Conservation (phyloP, 2,888 invertebrate genomes). For the Diabrotica balteata region DNA sequence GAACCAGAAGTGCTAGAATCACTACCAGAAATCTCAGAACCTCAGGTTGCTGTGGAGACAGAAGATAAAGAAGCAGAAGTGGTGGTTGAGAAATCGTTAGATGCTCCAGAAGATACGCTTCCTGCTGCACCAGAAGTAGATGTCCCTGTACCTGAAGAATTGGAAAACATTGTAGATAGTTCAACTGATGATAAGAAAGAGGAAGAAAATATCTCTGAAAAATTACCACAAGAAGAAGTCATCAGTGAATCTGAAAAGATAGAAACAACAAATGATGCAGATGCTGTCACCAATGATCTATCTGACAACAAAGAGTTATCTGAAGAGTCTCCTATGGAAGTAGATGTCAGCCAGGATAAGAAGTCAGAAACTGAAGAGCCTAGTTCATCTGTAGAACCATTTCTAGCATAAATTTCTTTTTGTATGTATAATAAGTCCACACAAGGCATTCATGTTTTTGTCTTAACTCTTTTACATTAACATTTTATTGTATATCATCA, state of each 20-base stretch:
- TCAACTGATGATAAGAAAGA: conserved; percentile 20
- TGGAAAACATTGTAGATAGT: conserved; percentile 23
- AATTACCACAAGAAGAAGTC: conserved; percentile 10
- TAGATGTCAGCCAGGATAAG: conserved; percentile 33
- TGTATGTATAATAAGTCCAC: background rate
- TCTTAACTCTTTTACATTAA: too few relatives aligned
- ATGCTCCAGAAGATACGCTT: background rate
- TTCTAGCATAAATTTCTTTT: conserved; percentile 20
- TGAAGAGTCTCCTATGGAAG: conserved; percentile 43
- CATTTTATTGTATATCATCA: too few relatives aligned
- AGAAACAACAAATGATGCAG: conserved; percentile 16
- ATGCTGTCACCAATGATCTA: conserved; percentile 4
- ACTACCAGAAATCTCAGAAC: conserved; percentile 24
- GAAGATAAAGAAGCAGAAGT: conserved; percentile 23
- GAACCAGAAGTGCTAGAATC: conserved; percentile 40
- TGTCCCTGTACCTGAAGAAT: background rate
- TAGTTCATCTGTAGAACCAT: conserved; percentile 27
- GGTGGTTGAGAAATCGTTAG: conserved; percentile 14
- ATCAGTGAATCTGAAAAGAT: conserved; percentile 38
- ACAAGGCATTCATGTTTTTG: too few relatives aligned
- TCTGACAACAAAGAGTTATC: conserved; percentile 17
- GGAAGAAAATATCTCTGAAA: conserved; percentile 34
- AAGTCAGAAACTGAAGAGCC: conserved; percentile 35
- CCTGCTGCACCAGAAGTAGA: conserved; percentile 3
- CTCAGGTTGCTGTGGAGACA: conserved; percentile 11